Conservation (phyloP, 2,113 vertebrate species). For the Nematolebias whitei region DNA sequence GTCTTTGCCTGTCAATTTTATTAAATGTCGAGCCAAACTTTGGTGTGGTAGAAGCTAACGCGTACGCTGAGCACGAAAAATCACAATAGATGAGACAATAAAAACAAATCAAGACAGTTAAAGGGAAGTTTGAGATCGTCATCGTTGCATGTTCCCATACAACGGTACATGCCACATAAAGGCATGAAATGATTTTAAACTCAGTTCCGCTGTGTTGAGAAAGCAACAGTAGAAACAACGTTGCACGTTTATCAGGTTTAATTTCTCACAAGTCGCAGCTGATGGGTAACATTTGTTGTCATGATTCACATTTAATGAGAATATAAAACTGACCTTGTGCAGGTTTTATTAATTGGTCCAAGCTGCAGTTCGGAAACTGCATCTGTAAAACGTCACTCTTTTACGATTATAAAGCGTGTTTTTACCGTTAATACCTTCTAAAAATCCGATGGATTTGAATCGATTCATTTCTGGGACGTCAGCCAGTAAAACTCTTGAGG, state of each 20-base stretch:
- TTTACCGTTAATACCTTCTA: not conserved
- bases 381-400: not conserved
- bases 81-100: too few relatives aligned
- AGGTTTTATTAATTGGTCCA: not conserved
- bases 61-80: too few relatives aligned
- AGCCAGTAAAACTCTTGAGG: constrained; percentile 17
- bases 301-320: constrained; percentile 4
- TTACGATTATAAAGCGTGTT: not conserved
- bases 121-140: too few relatives aligned
- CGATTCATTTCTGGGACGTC: not conserved
- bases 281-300: not conserved
- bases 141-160: too few relatives aligned
- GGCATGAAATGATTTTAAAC: too few relatives aligned
- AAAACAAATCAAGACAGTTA: too few relatives aligned
- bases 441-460: not conserved
- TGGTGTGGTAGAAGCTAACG: too few relatives aligned
- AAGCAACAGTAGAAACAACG: not conserved
- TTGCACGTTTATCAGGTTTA: not conserved
- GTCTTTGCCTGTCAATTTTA: too few relatives aligned
- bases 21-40: too few relatives aligned
- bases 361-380: not conserved
- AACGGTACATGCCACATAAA: too few relatives aligned
- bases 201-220: too few relatives aligned
- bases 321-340: not conserved
- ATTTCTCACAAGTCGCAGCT: not conserved